phyloP scores from a whole-genome alignment of 92 coral and sea anemone species.

The Palythoa caribaeorum region DNA sequence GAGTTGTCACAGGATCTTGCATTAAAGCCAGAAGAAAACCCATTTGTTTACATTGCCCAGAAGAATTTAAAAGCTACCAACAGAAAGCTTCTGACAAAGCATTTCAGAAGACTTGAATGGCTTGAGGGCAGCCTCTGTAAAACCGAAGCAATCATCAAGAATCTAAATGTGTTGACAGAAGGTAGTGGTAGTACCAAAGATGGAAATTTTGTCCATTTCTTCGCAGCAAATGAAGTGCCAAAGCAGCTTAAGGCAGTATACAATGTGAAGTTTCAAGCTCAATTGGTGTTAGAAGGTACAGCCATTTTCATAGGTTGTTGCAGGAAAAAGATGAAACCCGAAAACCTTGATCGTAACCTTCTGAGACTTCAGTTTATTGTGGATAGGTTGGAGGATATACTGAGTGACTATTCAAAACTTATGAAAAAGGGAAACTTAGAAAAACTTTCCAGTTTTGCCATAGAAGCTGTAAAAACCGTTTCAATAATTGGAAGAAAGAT shows the following conservation, averaged over 20 bases:
- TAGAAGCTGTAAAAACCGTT: background rate
- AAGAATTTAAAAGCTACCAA: background rate
- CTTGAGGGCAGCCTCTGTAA: constrained; percentile 11
- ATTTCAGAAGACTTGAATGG: constrained; percentile 24
- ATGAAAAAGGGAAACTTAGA: constrained; percentile 9
- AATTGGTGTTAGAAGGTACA: constrained; percentile 65
- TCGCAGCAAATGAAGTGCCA: constrained; percentile 44
- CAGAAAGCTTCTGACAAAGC: constrained; percentile 1
- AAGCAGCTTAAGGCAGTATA: constrained; percentile 47
- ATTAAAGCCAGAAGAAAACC: background rate
- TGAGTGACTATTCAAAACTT: constrained; percentile 28
- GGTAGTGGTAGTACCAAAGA: background rate
- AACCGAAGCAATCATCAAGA: background rate
- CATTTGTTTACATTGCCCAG: constrained; percentile 3
- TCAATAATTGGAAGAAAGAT: constrained; percentile 12
- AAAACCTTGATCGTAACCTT: constrained; percentile 37
- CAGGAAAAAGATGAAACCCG: constrained; percentile 6
- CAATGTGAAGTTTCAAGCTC: constrained; percentile 66
- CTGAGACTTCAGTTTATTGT: constrained; percentile 52
- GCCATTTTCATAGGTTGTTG: constrained; percentile 44
- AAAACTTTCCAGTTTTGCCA: constrained; percentile 22
- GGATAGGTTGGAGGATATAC: constrained; percentile 55
- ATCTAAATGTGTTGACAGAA: background rate
- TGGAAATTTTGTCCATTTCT: constrained; percentile 23
- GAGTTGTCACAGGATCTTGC: background rate